Conservation (phyloP, 2,797 vertebrate species). For the Acomys russatus region DNA sequence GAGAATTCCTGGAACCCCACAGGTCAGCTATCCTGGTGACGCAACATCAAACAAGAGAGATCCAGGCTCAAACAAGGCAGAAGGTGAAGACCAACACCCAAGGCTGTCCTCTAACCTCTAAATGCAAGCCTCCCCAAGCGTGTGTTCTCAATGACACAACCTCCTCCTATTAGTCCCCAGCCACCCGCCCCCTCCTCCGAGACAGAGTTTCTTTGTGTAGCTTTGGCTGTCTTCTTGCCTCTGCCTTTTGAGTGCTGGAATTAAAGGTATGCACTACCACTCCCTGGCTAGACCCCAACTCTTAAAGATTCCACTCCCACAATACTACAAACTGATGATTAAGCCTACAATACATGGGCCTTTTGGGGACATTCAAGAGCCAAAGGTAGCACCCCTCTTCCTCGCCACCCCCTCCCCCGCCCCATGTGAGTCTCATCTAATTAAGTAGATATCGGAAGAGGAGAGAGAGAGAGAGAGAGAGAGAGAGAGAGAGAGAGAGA, state of each 20-base stretch:
- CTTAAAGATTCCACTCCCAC: neutral
- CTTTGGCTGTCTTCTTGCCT: too few relatives aligned
- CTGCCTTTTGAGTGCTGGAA: too few relatives aligned
- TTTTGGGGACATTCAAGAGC: neutral
- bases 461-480: neutral
- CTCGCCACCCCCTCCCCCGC: too few relatives aligned
- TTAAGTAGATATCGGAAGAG: neutral
- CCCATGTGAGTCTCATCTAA: neutral
- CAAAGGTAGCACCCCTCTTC: neutral
- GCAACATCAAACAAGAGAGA: too few relatives aligned
- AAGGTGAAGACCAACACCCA: too few relatives aligned
- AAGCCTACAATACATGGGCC: neutral
- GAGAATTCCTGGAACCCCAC: too few relatives aligned
- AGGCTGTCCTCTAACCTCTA: too few relatives aligned
- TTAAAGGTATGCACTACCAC: too few relatives aligned
- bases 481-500: neutral
- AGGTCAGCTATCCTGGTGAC: too few relatives aligned
- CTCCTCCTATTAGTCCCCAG: neutral
- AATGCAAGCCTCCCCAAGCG: neutral
- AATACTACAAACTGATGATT: neutral
- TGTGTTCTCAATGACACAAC: neutral
- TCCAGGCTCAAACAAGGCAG: too few relatives aligned
- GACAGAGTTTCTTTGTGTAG: too few relatives aligned
- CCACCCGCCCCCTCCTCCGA: too few relatives aligned
- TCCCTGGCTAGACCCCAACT: neutral